These are phyloP conservation scores for Xiphorhynchus elegans DNA, from an alignment of 2,113 vertebrate genomes.

Conservation along the genomic window DNA sequence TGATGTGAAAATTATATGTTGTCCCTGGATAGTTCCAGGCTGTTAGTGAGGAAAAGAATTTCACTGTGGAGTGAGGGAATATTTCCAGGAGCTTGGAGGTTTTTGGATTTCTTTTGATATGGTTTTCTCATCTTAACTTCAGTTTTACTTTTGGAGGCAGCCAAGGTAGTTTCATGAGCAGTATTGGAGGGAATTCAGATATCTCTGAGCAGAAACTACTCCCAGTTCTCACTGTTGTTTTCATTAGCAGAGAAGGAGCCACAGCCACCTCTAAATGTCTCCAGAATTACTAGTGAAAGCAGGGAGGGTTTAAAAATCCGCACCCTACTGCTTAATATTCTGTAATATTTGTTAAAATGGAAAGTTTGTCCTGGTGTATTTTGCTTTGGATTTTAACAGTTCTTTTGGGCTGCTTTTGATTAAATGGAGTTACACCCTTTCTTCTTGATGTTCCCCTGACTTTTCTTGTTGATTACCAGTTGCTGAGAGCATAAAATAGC, in stretches of 20 bases:
- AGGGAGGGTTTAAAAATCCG: background rate
- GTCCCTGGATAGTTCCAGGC: background rate
- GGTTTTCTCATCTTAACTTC: background rate
- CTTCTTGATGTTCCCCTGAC: background rate
- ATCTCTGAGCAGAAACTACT: background rate
- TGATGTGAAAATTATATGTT: background rate
- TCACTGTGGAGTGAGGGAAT: background rate
- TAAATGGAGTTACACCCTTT: background rate
- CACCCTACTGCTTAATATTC: background rate
- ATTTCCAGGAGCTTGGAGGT: background rate
- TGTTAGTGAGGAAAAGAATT: background rate
- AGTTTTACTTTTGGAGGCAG: background rate
- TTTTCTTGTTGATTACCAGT: background rate
- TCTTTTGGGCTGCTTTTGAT: background rate
- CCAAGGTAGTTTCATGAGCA: background rate
- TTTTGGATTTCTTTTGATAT: background rate
- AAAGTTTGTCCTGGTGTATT: background rate
- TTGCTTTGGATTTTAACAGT: background rate
- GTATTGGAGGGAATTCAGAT: background rate
- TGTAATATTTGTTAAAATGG: background rate
- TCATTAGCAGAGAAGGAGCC: background rate
- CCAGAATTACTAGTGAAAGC: background rate
- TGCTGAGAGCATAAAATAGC: background rate
- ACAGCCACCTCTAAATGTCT: background rate
- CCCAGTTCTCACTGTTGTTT: background rate